Evolutionary conservation across 1,140 invertebrate genomes (phyloP), one percentile per base, ranked within the genome.

Genomic region (Psilanteris sp.): DNA sequence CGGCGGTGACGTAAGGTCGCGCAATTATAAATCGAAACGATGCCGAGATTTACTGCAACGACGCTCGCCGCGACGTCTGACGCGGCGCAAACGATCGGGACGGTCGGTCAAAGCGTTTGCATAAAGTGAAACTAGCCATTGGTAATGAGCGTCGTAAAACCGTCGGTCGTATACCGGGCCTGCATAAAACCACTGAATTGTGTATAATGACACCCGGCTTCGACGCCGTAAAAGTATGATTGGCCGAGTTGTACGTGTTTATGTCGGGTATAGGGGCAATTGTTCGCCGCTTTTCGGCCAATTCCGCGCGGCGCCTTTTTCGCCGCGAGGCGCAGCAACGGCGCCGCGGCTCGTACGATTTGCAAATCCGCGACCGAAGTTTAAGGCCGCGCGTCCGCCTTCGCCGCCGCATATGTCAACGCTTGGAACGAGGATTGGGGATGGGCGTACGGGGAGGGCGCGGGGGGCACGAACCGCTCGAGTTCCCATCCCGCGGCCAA

Each of bases 141-240:
- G 68, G 68, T 72, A 72, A 72, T 72, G 55, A 72, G 68, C 24
- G 31, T 24, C 48, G 44, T 72, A 72, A 72, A 72, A 72, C 20
- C 32, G 57, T 62, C 57, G 29, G 31, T n/a, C 44, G 37, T 71
- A 54, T 8, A 36, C 39, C 34, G 67, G 55, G 37, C 24, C 67
- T 62, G 48, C 67, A 64, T 64, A 64, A 72, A 72, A 72, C 41
- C 68, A 72, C 68, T 64, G 57, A 72, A 72, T 64, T 72, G 68
- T 57, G 50, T 64, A 72, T 72, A 72, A 72, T 72, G 68, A 72
- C 68, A 64, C 37, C 32, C 57, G 10, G 29, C 34, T 64, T 57
- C 41, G 57, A 29, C 41, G 55, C 55, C 41, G 50, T 72, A 72
- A 62, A 71, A 72, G 57, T 62, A 57, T 64, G 68, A 73, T 73